These are phyloP conservation scores for Limanda limanda DNA, from an alignment of 2,113 vertebrate species.

Conservation along the genomic window DNA sequence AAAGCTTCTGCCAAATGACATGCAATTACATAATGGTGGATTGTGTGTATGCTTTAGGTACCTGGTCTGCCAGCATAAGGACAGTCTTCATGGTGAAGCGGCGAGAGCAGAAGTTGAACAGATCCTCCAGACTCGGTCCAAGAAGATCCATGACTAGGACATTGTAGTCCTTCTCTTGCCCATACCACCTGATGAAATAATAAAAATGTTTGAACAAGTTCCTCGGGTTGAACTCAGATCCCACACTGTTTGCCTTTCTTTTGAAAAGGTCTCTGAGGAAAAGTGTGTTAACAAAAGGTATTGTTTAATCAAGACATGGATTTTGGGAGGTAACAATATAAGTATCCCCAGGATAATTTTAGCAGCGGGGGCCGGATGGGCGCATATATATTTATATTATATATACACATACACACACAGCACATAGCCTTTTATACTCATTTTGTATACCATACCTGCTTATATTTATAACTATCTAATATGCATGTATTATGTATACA, in stretches of 20 bases:
- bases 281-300: neutral
- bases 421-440: too few species aligned
- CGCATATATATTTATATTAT: too few species aligned
- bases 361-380: too few species aligned
- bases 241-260: neutral
- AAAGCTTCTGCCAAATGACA: too few species aligned
- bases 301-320: neutral
- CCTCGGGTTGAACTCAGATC: neutral
- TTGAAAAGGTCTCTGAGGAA: neutral
- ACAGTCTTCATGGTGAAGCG: conserved; percentile 99
- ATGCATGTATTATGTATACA: too few species aligned
- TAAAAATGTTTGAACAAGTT: neutral
- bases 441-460: too few species aligned
- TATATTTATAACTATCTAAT: too few species aligned
- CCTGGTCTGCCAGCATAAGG: conserved; percentile 99
- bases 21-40: fast-evolving
- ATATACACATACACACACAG: too few species aligned
- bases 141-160: conserved; percentile 99
- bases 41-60: conserved; percentile 60
- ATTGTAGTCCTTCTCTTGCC: conserved; percentile 99
- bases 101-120: conserved; percentile 99
- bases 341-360: too few species aligned
- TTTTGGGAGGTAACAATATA: too few species aligned
- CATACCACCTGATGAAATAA: conserved; percentile 92
- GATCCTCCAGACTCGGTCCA: conserved; percentile 96